These are phyloP conservation scores for Drosophila ananassae DNA, from an alignment of 1,140 invertebrate species.

Conservation along the genomic window DNA sequence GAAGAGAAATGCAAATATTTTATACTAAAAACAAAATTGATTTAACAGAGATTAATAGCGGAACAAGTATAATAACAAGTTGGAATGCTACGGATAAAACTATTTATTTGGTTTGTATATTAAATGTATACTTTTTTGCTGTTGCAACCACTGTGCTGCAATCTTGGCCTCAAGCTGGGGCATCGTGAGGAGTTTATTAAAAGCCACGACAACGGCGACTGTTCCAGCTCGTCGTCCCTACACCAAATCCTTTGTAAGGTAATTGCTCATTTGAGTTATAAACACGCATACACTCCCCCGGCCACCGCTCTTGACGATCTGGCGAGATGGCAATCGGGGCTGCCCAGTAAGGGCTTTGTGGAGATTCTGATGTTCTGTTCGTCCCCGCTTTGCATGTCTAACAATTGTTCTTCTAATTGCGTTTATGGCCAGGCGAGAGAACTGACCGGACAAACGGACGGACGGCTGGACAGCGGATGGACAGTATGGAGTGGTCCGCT, in stretches of 20 bases:
- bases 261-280: constrained; percentile 83
- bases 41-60: background rate
- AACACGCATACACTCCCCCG: constrained; percentile 64
- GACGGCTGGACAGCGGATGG: background rate
- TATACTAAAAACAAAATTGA: background rate
- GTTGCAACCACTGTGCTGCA: constrained; percentile 20
- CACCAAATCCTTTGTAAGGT: constrained; percentile 72
- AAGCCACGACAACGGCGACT: constrained; percentile 53
- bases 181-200: constrained; percentile 78
- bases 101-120: background rate
- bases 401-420: constrained; percentile 83
- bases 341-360: constrained; percentile 44
- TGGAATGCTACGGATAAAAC: too few species aligned
- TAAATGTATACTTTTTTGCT: background rate
- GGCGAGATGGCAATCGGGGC: constrained; percentile 69
- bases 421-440: constrained; percentile 66
- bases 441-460: constrained; percentile 31
- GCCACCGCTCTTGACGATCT: background rate
- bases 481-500: constrained; percentile 32
- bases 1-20: too few species aligned
- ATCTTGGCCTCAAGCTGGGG: constrained; percentile 18
- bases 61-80: background rate
- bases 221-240: constrained; percentile 22
- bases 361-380: constrained; percentile 6
- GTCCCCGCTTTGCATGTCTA: constrained; percentile 77